Conservation (phyloP, 2,113 vertebrate genomes). For the Prunella himalayana region DNA sequence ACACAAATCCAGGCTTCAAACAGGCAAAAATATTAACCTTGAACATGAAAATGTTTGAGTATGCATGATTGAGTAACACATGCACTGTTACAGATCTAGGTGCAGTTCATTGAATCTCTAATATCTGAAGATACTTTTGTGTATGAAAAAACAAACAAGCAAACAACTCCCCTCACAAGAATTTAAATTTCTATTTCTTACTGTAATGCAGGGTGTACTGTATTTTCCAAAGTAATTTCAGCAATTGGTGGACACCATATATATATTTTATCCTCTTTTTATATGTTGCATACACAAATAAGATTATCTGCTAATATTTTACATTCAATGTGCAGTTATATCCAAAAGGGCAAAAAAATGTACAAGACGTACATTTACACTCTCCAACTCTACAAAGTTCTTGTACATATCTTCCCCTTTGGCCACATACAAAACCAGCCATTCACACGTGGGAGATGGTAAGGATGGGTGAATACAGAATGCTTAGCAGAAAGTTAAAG, state of each 20-base stretch:
- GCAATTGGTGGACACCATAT: neutral
- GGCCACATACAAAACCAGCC: neutral
- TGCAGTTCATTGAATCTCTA: neutral
- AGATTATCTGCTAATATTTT: neutral
- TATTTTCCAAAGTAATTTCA: neutral
- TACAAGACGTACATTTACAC: neutral
- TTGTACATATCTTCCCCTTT: neutral
- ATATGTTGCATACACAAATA: neutral
- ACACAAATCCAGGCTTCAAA: neutral
- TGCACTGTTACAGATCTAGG: neutral
- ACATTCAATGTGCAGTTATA: neutral
- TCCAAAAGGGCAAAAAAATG: neutral
- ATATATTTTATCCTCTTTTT: neutral
- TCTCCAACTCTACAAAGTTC: neutral
- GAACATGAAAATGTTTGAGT: neutral
- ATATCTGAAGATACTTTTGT: neutral
- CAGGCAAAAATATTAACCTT: neutral
- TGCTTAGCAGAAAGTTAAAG: neutral
- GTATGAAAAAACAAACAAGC: neutral
- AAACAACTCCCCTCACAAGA: fast-evolving
- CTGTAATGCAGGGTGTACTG: neutral
- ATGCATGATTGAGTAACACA: neutral
- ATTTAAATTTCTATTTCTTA: neutral
- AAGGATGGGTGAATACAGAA: neutral
- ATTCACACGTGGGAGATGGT: neutral